Base-by-base conservation (phyloP, 1,140 invertebrate genomes). In the Eulimnadia texana region DNA sequence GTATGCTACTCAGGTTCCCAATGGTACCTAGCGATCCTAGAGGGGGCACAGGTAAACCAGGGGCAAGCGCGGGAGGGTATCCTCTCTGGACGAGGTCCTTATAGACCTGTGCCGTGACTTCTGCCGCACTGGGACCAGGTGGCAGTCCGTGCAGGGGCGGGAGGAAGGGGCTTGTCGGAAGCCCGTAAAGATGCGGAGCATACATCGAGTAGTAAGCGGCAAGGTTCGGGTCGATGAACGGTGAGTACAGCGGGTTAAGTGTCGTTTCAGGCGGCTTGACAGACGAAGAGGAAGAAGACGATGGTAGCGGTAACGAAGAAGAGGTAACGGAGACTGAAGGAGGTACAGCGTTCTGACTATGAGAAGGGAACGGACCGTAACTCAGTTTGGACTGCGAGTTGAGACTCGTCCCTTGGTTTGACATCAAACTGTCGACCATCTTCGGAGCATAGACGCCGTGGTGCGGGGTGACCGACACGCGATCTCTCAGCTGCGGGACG, bases 51-150 rank as follows among this genome's bases (percentile, higher is more conserved):
- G 52, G 52, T 25, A 60, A 49, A 9, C 29, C 50, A 25, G 58
- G 58, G 16, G 58, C 58, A 6, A 60, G 49, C 16, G 58, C 58
- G 3, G 58, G 58, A 3, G 58, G 58, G 9, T 60, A 60, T 1
- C 58, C 58, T 16, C 58, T 47, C 22, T 60, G 58, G 3, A 60
- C 49, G 47, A 60, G 23, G 11, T 60, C 58, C 23, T 60, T 60
- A n/a, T 60, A 60, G 47, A 28, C 58, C 28, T 60, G 58, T 27
- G 58, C 58, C 23, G 58, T 60, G 11, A 51, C 58, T 60, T 60
- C 58, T 3, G 47, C 58, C n/a, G n/a, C n/a, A n/a, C n/a, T n/a
- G n/a, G n/a, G n/a, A n/a, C n/a, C n/a, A n/a, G 13, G 19, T 27
- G 13, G 20, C 52, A 2, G 22, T 27, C 2, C 20, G 20, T 19